Base-by-base conservation (phyloP, 2,113 vertebrate species). In the Sterrhoptilus dennistouni region DNA sequence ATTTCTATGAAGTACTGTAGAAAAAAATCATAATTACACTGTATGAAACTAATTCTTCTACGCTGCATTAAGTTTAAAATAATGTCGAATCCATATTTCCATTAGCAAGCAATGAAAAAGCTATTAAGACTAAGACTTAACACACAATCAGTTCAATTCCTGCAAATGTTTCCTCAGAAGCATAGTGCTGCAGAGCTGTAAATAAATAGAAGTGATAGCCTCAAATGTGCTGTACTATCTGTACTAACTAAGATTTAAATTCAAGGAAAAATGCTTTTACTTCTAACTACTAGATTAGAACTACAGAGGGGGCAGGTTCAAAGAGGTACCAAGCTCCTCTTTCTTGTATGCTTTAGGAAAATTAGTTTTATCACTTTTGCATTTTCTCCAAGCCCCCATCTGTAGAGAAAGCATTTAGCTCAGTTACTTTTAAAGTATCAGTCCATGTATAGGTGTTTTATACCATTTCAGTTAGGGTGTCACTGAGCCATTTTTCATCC, bases 91-190 rank as follows among this genome's bases (percentile, higher is more conserved):
- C 74, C 50, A 40, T 96, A 93, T 85, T 94, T 96, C 82, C 90
- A 94, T 96, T 95, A 96, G 59, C 72, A 84, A 72, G 90, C 74
- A 94, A 91, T 95, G 86, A 93, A 97, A 96, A 93, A 89, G 57
- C 85, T 94, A 77, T 95, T 94, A 94, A 85, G 83, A 91, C 66
- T 65, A 95, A 75, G 76, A 79, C 59, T 93, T 93, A 86, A 57
- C 47, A 72, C 44, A 36, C 60, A 90, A 85, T 83, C 88, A 85
- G 6, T 94, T 95, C 47, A 74, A 74, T 91, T 93, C 54, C 47
- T 92, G 80, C 14, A 89, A 89, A 45, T 86, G 57, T 75, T 90
- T 95, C 85, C 70, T 20, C 70, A 92, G 61, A 89, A 38, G 66
- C 80, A 53, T 75, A 53, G 29, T 92, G 57, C 74, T 87, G 38